phyloP scores from a whole-genome alignment of 2,113 vertebrate species.

The Mustelus asterias region DNA sequence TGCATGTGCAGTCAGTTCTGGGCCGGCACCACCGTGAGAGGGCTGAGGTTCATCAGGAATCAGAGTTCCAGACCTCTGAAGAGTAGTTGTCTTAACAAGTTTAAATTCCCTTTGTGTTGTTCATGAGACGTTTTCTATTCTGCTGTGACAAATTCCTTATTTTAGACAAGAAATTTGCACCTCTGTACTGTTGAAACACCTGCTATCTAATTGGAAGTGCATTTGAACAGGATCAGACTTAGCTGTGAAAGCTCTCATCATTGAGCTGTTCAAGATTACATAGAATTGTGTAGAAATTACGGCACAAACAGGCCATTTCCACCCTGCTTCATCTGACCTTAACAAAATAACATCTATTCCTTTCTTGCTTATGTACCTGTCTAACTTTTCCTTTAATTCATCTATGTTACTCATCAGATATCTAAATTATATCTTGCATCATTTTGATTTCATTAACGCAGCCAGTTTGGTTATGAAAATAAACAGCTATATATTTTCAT shows the following conservation, averaged over 20 bases:
- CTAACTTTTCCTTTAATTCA: neutral
- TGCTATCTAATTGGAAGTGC: neutral
- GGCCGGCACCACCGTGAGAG: too few species aligned
- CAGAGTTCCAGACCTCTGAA: too few species aligned
- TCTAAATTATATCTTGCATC: neutral
- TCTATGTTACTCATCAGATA: too few species aligned
- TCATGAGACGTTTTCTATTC: neutral
- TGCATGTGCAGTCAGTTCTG: too few species aligned
- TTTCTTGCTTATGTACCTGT: neutral
- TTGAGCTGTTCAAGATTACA: too few species aligned
- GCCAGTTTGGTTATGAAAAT: too few species aligned
- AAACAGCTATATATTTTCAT: too few species aligned
- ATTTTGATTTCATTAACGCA: neutral
- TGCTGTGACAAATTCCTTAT: neutral
- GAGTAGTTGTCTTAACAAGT: neutral
- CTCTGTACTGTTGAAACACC: neutral
- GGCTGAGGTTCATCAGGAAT: too few species aligned
- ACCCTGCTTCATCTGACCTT: neutral
- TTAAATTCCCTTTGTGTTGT: neutral
- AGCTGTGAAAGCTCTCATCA: neutral
- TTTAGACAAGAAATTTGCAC: neutral
- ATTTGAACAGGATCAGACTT: neutral
- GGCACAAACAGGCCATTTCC: too few species aligned
- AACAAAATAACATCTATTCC: neutral
- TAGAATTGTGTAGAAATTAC: too few species aligned